phyloP scores from a whole-genome alignment of 2,797 vertebrate species.

The Typhlichthys eigenmanni region DNA sequence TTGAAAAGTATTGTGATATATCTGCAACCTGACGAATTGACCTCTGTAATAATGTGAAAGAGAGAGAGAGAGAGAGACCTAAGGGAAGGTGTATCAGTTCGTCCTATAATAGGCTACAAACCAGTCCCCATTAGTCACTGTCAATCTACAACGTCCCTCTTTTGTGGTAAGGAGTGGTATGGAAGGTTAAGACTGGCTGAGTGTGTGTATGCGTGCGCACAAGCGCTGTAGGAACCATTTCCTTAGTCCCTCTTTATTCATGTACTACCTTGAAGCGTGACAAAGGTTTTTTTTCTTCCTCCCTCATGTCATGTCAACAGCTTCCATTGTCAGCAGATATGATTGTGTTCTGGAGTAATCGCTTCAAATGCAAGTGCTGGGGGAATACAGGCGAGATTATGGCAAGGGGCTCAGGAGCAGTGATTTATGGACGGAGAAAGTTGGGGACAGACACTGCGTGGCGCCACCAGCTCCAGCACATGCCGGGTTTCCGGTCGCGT shows the following conservation, averaged over 20 bases:
- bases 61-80: constrained; percentile 34
- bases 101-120: constrained; percentile 65
- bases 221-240: background rate
- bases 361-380: constrained; percentile 50
- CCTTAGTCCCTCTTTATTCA: constrained; percentile 47
- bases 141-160: constrained; percentile 63
- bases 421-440: constrained; percentile 69
- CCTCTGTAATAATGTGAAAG: background rate
- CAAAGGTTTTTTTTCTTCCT: constrained; percentile 25
- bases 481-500: constrained; percentile 18
- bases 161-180: constrained; percentile 38
- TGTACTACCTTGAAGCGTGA: constrained; percentile 25
- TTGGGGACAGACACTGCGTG: constrained; percentile 39
- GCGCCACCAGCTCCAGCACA: constrained; percentile 30
- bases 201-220: constrained; percentile 22
- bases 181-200: constrained; percentile 23
- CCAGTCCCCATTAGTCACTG: constrained; percentile 71
- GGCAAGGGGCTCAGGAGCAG: constrained; percentile 55
- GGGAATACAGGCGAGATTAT: constrained; percentile 63
- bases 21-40: background rate
- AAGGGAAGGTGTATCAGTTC: constrained; percentile 32
- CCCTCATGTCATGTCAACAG: constrained; percentile 53
- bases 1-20: constrained; percentile 22
- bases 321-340: constrained; percentile 67
- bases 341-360: constrained; percentile 64